Evolutionary conservation across 1,140 invertebrate species (phyloP).

Genomic region (Mamestra configurata): DNA sequence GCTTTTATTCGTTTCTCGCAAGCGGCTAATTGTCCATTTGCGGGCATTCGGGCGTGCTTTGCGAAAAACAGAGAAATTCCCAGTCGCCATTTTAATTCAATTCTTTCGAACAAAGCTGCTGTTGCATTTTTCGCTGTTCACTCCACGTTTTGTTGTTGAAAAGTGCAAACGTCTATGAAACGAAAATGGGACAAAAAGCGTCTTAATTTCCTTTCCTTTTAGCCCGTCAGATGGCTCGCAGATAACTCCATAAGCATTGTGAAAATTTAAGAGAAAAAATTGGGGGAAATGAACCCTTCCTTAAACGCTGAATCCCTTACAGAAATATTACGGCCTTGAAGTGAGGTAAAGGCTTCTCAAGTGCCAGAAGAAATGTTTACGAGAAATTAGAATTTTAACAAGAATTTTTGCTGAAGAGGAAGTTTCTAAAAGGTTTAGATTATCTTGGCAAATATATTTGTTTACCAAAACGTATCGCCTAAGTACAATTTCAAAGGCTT

Average conservation of each 20-base stretch:
- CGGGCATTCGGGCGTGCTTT: slow-evolving; percentile 75
- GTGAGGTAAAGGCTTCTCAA: slow-evolving; percentile 36
- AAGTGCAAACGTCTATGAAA: slow-evolving; percentile 72
- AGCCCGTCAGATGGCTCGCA: slow-evolving; percentile 31
- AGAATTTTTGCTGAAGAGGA: slow-evolving; percentile 18
- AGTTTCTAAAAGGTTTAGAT: slow-evolving; percentile 26
- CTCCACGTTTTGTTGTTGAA: slow-evolving; percentile 71
- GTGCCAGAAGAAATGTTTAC: slow-evolving; percentile 30
- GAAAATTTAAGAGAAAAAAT: slow-evolving; percentile 37
- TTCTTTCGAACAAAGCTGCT: slow-evolving; percentile 79
- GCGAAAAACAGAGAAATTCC: slow-evolving; percentile 77
- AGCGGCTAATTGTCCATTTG: slow-evolving; percentile 83
- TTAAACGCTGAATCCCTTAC: slow-evolving; percentile 16
- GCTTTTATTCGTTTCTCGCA: slow-evolving; percentile 68
- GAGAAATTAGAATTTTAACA: slow-evolving; percentile 45
- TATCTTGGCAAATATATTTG: slow-evolving; percentile 29
- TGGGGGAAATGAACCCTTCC: slow-evolving; percentile 40
- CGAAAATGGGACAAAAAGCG: slow-evolving; percentile 71
- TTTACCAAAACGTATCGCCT: slow-evolving; percentile 19
- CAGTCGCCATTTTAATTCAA: slow-evolving; percentile 83
- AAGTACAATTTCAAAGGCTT: slow-evolving; percentile 10
- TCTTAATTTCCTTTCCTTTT: slow-evolving; percentile 76
- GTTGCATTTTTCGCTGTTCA: slow-evolving; percentile 78
- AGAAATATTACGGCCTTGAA: slow-evolving; percentile 41
- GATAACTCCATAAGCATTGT: slow-evolving; percentile 45